These are phyloP conservation scores for Taeniopygia guttata DNA, from an alignment of 2,797 vertebrate species.

Conservation along the genomic window DNA sequence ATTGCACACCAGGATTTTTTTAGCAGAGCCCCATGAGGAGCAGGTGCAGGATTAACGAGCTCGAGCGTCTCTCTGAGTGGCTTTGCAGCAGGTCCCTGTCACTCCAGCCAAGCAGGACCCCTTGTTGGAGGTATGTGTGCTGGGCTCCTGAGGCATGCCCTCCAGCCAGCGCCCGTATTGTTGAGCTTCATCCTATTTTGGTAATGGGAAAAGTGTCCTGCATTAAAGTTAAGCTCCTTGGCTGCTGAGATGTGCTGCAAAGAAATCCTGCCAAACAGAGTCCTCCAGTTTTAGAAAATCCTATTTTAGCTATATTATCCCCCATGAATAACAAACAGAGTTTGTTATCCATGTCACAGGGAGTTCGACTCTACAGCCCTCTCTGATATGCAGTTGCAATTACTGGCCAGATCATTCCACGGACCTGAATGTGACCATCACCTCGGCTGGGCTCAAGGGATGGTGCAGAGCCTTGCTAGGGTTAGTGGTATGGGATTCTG, in stretches of 20 bases:
- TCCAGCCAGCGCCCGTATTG: not conserved
- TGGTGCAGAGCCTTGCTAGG: not conserved
- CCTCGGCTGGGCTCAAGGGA: not conserved
- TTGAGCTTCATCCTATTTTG: slow-evolving; percentile 51
- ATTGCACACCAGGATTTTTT: slow-evolving; percentile 38
- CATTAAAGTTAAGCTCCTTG: slow-evolving; percentile 33
- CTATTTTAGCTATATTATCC: slow-evolving; percentile 10
- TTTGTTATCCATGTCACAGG: not conserved
- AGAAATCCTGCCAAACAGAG: not conserved
- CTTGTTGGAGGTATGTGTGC: not conserved
- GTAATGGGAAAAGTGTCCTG: not conserved
- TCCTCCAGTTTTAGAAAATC: slow-evolving; percentile 32
- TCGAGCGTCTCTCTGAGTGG: not conserved
- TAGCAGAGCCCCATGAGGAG: slow-evolving; percentile 51
- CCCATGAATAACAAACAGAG: not conserved
- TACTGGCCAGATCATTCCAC: not conserved
- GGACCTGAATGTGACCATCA: too few relatives aligned
- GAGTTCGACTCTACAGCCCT: not conserved
- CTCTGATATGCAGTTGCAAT: not conserved
- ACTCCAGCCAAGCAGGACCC: slow-evolving; percentile 37
- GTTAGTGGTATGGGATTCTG: not conserved
- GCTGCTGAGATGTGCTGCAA: not conserved
- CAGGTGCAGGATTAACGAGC: slow-evolving; percentile 68
- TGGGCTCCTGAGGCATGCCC: slow-evolving; percentile 18
- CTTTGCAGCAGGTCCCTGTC: slow-evolving; percentile 60